Conservation (phyloP, 2,797 vertebrate genomes). For the Microctenopoma stevenorrisi region DNA sequence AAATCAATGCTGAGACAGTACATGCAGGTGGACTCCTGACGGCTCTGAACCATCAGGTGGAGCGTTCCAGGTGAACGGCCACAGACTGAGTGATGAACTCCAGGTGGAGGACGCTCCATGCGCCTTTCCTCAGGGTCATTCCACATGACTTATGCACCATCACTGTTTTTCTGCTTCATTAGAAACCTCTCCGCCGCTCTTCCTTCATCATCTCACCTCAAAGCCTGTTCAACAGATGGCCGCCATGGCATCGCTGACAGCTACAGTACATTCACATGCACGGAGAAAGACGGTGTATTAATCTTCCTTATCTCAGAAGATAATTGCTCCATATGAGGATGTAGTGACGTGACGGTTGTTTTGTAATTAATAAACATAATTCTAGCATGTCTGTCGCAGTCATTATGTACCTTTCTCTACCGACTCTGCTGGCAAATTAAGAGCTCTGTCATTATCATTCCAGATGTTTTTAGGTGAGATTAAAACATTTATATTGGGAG, state of each 20-base stretch:
- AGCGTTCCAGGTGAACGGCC: conserved; percentile 59
- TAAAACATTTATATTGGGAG: too few relatives aligned
- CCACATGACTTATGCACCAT: conserved; percentile 53
- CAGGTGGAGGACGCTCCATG: conserved; percentile 58
- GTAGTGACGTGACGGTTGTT: neutral
- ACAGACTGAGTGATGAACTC: conserved; percentile 36
- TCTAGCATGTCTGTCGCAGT: neutral
- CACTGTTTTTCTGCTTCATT: conserved; percentile 72
- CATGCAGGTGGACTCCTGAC: conserved; percentile 5
- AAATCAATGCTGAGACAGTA: neutral
- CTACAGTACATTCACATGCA: conserved; percentile 5
- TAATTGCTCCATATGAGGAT: conserved; percentile 19
- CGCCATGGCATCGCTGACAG: neutral
- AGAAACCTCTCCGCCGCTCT: conserved; percentile 44
- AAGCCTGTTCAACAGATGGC: conserved; percentile 53
- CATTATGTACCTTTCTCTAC: too few relatives aligned
- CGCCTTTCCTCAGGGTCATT: conserved; percentile 61
- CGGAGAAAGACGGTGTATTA: neutral
- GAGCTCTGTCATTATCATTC: too few relatives aligned
- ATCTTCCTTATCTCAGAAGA: conserved; percentile 20
- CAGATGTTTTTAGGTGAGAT: too few relatives aligned
- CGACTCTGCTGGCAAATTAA: too few relatives aligned
- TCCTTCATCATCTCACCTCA: conserved; percentile 38
- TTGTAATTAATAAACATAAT: conserved; percentile 5
- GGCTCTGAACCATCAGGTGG: conserved; percentile 5